phyloP scores from a whole-genome alignment of 2,888 invertebrate species.

The Machimus rusticus region DNA sequence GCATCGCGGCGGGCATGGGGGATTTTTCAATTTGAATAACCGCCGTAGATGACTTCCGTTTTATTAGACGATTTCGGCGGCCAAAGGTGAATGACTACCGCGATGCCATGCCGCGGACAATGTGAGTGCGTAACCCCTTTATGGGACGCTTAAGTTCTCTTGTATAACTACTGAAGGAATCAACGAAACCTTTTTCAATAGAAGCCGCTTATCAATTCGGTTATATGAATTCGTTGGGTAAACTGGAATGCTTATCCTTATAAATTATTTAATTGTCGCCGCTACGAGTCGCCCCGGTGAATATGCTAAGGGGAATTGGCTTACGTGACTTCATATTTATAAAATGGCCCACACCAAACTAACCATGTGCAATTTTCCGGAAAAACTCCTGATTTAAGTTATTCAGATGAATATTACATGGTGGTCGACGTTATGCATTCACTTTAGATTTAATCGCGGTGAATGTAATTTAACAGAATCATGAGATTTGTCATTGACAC shows the following conservation, averaged over 20 bases:
- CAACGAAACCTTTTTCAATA: neutral
- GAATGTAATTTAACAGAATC: neutral
- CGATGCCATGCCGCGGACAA: neutral
- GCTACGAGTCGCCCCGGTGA: neutral
- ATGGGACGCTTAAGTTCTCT: neutral
- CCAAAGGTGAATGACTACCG: neutral
- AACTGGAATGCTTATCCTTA: slow-evolving; percentile 1
- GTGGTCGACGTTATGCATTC: neutral
- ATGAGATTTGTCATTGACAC: neutral
- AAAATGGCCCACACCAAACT: neutral
- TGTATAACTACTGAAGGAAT: neutral
- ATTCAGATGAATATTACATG: neutral
- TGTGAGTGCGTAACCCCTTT: neutral
- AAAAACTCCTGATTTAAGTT: neutral
- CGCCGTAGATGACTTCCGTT: neutral
- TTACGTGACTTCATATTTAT: slow-evolving; percentile 5
- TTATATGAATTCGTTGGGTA: slow-evolving; percentile 11
- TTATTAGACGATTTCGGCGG: neutral
- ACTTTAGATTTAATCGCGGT: neutral
- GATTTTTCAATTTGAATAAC: slow-evolving; percentile 4
- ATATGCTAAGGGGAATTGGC: neutral
- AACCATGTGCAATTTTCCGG: slow-evolving; percentile 10
- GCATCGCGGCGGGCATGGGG: neutral
- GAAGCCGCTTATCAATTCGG: neutral
- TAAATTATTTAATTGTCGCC: neutral